Conservation (phyloP, 1,140 invertebrate species). For the Brachionus paranguensis region DNA sequence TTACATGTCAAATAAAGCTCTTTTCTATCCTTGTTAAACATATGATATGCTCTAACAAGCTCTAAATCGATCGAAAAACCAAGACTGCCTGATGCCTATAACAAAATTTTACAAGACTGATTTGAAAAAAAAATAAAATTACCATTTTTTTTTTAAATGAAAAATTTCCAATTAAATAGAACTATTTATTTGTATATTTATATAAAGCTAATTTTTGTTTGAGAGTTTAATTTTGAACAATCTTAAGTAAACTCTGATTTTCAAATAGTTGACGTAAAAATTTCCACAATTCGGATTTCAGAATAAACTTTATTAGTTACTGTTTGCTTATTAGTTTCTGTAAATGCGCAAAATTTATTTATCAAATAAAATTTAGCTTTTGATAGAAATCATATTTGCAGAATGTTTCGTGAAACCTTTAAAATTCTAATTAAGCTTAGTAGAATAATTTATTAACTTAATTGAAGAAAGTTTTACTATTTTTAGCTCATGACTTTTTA, state of each 20-base stretch:
- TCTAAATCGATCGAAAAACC: conserved; percentile 23
- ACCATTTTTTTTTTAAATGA: neutral
- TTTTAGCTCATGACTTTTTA: neutral
- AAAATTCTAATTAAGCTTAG: neutral
- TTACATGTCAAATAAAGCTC: conserved; percentile 17
- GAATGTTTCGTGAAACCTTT: neutral
- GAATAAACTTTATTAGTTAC: neutral
- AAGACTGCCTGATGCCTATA: neutral
- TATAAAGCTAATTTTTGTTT: neutral
- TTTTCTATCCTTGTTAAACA: conserved; percentile 27
- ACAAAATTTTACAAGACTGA: neutral
- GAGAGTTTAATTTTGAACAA: neutral
- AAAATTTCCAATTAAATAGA: neutral
- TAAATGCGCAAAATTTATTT: neutral
- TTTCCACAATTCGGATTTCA: neutral
- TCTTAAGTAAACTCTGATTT: neutral
- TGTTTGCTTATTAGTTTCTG: too few relatives aligned
- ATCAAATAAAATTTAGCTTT: neutral
- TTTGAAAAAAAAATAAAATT: neutral
- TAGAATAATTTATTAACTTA: neutral
- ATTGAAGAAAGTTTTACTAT: neutral
- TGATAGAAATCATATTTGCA: neutral
- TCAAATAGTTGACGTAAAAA: neutral
- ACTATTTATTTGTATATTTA: neutral
- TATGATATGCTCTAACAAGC: conserved; percentile 16